These are phyloP conservation scores for Lepidostoma basale DNA, from an alignment of 1,140 invertebrate genomes.

Conservation along the genomic window DNA sequence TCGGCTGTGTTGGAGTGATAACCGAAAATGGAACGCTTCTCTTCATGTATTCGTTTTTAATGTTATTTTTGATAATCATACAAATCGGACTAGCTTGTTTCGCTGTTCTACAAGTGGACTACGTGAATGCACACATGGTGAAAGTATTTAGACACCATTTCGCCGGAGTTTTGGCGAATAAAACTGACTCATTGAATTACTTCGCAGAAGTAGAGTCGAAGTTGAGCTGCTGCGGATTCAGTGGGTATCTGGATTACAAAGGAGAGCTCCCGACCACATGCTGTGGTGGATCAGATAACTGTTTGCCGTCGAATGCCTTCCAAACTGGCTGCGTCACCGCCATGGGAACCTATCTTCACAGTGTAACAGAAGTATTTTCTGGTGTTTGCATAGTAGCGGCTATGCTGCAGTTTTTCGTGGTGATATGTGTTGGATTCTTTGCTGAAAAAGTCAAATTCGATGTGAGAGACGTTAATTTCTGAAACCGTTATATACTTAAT, in stretches of 20 bases:
- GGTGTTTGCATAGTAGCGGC: slow-evolving; percentile 1
- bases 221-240: slow-evolving; percentile 3
- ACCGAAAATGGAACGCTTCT: slow-evolving; percentile 7
- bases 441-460: slow-evolving; percentile 15
- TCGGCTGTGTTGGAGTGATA: slow-evolving; percentile 4
- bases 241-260: not conserved
- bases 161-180: not conserved
- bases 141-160: not conserved
- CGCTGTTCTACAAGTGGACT: slow-evolving; percentile 12
- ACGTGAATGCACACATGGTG: not conserved
- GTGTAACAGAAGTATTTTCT: slow-evolving; percentile 3
- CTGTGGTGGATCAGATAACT: not conserved
- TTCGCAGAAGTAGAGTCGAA: not conserved
- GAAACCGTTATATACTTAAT: too few relatives aligned
- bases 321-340: not conserved
- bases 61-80: slow-evolving; percentile 7
- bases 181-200: not conserved
- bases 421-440: slow-evolving; percentile 15
- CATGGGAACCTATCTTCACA: not conserved
- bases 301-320: not conserved
- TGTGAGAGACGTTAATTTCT: too few relatives aligned
- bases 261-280: not conserved
- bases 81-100: slow-evolving; percentile 8
- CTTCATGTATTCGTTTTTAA: slow-evolving; percentile 20
- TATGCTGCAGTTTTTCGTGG: slow-evolving; percentile 12